Evolutionary conservation across 92 coral and sea anemone species (phyloP), one percentile per base, ranked within the genome.

Genomic region (Pocillopora grandis): DNA sequence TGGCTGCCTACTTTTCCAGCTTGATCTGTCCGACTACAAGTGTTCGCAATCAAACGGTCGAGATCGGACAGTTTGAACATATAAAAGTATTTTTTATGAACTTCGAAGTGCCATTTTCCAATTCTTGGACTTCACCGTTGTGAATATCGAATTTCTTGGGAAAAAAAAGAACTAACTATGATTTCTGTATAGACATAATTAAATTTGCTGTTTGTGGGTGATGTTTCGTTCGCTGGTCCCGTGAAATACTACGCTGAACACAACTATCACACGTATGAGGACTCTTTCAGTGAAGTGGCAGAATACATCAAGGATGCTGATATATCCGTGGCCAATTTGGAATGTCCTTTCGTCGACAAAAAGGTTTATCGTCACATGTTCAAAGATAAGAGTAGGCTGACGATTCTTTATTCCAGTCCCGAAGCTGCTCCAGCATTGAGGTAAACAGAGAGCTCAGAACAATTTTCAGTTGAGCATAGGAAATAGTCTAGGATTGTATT

Each of bases 161-260:
- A 42, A 6, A 42, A 2, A 42, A 6, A 42, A n/a, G 6, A 2
- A 2, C 49, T 42, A 42, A 42, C 49, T 6, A 42, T 42, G 49
- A 42, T 42, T 42, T 27, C 8, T 62, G n/a, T 62, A 20, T 66
- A 10, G 71, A 10, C 12, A n/a, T n/a, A n/a, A n/a, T n/a, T n/a
- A n/a, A n/a, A 70, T 6, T 49, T 88, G 20, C 68, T 84, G 76
- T 84, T 88, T 42, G 85, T 70, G 15, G 91, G 91, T 17, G 91
- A 88, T 62, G 65, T 88, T 21, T 79, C 82, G 75, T 88, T 88
- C 21, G 71, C 75, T 56, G 88, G 88, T n/a, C 88, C 91, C 6
- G 84, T 85, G 5, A 66, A 87, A 17, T 88, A 88, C 71, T 84
- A 76, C 76, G 78, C 63, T 19, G 84, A 67, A n/a, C 79, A 78